These are phyloP conservation scores for Heliconius aoede DNA, from an alignment of 2,888 invertebrate genomes.

Conservation along the genomic window DNA sequence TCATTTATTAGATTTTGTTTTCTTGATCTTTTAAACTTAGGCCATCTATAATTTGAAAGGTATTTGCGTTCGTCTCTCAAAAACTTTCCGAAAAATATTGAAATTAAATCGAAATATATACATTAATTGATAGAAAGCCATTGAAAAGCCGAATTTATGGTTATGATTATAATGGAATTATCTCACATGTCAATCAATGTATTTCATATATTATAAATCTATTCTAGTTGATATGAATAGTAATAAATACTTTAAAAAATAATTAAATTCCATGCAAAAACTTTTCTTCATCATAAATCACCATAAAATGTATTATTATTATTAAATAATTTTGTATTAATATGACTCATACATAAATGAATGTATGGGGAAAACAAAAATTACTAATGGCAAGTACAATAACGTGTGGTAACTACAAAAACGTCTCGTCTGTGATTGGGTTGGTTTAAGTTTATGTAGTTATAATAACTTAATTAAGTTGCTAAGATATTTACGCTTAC, in stretches of 20 bases:
- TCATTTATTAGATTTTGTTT: neutral
- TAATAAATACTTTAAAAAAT: neutral
- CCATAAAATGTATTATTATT: neutral
- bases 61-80: conserved; percentile 9
- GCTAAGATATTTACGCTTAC: conserved; percentile 33
- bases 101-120: conserved; percentile 4
- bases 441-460: conserved; percentile 23
- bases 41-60: neutral
- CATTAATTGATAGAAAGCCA: neutral
- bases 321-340: neutral
- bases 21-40: neutral
- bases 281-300: neutral
- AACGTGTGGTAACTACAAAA: conserved; percentile 1
- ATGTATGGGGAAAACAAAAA: conserved; percentile 5
- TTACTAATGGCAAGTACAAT: conserved; percentile 30
- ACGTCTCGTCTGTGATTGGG: conserved; percentile 18
- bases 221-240: conserved; percentile 17
- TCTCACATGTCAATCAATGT: conserved; percentile 1
- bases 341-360: neutral
- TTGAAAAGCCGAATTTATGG: conserved; percentile 13
- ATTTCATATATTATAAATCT: neutral
- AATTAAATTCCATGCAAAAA: neutral
- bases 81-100: neutral
- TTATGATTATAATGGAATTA: conserved; percentile 5
- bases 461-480: conserved; percentile 12